Evolutionary conservation across 2,888 invertebrate species (phyloP).

Genomic region (Leucophora obtusa): DNA sequence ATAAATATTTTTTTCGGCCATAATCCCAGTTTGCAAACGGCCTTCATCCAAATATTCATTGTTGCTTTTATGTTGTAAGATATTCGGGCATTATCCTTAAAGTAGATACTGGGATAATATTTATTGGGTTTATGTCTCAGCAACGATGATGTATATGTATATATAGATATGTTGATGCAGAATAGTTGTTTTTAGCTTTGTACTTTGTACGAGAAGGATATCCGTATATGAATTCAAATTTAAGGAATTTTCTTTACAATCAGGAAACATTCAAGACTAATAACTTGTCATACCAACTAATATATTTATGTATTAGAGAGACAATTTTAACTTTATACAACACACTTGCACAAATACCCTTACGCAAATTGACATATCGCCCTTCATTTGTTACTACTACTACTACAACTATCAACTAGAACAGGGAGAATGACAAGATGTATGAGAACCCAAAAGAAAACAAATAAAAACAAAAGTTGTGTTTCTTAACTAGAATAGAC

Average conservation of each 20-base stretch:
- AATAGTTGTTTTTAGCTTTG: constrained; percentile 46
- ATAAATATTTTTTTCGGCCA: too few species aligned
- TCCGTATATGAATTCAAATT: constrained; percentile 69
- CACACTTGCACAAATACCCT: constrained; percentile 15
- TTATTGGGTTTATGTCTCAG: too few species aligned
- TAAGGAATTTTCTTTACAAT: constrained; percentile 67
- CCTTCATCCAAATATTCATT: too few species aligned
- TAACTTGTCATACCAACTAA: constrained; percentile 67
- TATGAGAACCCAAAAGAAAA: constrained; percentile 26
- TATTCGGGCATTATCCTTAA: too few species aligned
- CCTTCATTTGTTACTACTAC: constrained; percentile 33
- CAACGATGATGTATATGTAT: constrained; percentile 6
- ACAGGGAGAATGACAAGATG: neutral
- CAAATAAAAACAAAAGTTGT: constrained; percentile 43
- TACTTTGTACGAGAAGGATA: constrained; percentile 63
- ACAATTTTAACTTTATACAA: constrained; percentile 56
- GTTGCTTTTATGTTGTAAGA: too few species aligned
- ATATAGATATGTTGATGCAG: constrained; percentile 36
- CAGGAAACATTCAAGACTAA: constrained; percentile 71
- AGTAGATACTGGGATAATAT: too few species aligned
- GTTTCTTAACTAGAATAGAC: constrained; percentile 19
- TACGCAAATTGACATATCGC: constrained; percentile 39
- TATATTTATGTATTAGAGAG: constrained; percentile 20
- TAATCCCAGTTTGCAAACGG: too few species aligned
- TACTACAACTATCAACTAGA: neutral